These are phyloP conservation scores for Halocaridina rubra DNA, from an alignment of 2,888 invertebrate species.

Conservation along the genomic window DNA sequence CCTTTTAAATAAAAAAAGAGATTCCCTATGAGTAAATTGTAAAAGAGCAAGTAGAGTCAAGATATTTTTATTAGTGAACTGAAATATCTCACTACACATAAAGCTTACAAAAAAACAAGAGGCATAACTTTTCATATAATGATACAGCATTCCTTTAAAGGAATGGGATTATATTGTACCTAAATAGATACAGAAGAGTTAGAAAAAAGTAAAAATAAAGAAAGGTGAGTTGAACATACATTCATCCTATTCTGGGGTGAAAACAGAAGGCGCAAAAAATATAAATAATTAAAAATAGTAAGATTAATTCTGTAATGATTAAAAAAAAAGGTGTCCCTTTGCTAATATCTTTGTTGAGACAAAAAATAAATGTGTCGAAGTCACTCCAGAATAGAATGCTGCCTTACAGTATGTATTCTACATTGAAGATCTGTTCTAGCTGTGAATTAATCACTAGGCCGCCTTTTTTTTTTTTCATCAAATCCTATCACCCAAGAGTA, in stretches of 20 bases:
- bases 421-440: conserved; percentile 58
- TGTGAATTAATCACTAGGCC: conserved; percentile 55
- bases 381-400: conserved; percentile 54
- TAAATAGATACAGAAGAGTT: conserved; percentile 40
- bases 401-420: conserved; percentile 56
- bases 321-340: conserved; percentile 20
- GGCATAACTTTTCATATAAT: conserved; percentile 47
- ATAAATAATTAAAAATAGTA: too few species aligned
- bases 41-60: conserved; percentile 33
- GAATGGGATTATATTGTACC: conserved; percentile 57
- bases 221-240: conserved; percentile 53
- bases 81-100: conserved; percentile 60
- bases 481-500: conserved; percentile 59
- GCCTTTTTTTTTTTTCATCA: conserved; percentile 41
- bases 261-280: conserved; percentile 40
- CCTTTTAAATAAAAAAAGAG: too few species aligned
- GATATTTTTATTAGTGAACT: conserved; percentile 60
- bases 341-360: conserved; percentile 40
- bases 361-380: conserved; percentile 16
- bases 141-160: conserved; percentile 60
- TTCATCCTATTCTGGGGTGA: conserved; percentile 56
- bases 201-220: conserved; percentile 22
- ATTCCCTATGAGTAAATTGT: neutral
- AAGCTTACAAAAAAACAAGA: conserved; percentile 62
- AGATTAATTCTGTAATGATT: conserved; percentile 38